Evolutionary conservation across 2,113 vertebrate species (phyloP).

Genomic region (Takifugu bimaculatus): DNA sequence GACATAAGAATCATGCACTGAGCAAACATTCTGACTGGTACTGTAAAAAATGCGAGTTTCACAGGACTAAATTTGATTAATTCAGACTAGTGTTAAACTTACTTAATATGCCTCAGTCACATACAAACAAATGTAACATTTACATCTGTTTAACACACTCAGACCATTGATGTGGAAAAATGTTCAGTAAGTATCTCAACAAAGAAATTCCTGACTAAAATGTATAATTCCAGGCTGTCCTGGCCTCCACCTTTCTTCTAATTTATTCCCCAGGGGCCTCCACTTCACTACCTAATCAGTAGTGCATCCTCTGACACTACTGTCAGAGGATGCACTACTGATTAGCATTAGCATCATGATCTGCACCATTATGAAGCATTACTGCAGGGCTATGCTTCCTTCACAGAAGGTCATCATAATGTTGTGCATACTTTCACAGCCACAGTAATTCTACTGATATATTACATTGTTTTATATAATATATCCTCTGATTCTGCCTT

Average conservation of each 20-base stretch:
- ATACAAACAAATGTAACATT: too few relatives aligned
- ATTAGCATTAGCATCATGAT: slow-evolving; percentile 1
- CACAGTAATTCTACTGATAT: slow-evolving; percentile 27
- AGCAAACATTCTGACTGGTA: too few relatives aligned
- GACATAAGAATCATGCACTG: too few relatives aligned
- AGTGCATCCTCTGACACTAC: neutral
- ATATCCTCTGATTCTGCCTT: slow-evolving; percentile 2
- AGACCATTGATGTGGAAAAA: neutral
- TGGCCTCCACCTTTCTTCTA: too few relatives aligned
- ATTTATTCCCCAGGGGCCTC: too few relatives aligned
- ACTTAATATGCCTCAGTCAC: too few relatives aligned
- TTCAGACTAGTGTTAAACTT: too few relatives aligned
- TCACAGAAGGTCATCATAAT: slow-evolving; percentile 5
- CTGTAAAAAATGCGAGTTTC: too few relatives aligned
- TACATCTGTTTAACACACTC: too few relatives aligned
- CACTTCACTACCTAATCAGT: too few relatives aligned
- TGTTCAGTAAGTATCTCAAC: neutral
- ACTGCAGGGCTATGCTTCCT: slow-evolving; percentile 29
- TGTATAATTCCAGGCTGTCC: neutral
- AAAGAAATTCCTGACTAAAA: neutral
- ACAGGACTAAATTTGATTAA: too few relatives aligned
- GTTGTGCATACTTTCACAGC: slow-evolving; percentile 28
- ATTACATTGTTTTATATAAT: slow-evolving; percentile 28
- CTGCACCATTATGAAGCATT: neutral
- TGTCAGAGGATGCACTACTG: neutral